These are phyloP conservation scores for Bruchidius siliquastri DNA, from an alignment of 2,888 invertebrate species.

Conservation along the genomic window DNA sequence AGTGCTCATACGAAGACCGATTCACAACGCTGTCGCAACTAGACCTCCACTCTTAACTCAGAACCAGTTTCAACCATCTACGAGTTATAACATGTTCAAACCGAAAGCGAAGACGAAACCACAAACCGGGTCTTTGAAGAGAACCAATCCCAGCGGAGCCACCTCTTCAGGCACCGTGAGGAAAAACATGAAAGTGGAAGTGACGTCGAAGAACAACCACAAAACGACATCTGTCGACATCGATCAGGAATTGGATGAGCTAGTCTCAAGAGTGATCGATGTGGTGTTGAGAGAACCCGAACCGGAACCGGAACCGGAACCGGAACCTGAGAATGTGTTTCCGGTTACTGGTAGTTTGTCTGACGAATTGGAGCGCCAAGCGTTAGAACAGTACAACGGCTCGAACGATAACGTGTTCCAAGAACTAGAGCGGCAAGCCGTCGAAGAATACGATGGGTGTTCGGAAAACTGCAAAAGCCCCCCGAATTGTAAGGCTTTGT, in stretches of 20 bases:
- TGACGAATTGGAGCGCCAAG: constrained; percentile 57
- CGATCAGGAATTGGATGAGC: constrained; percentile 21
- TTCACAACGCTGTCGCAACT: neutral
- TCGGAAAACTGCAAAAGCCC: constrained; percentile 36
- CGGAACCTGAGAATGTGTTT: constrained; percentile 21
- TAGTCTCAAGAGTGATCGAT: constrained; percentile 26
- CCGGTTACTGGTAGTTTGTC: constrained; percentile 33
- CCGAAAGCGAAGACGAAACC: neutral
- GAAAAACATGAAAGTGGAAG: neutral
- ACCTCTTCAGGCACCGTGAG: neutral
- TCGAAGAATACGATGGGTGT: constrained; percentile 56
- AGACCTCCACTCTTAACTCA: neutral
- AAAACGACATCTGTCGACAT: neutral
- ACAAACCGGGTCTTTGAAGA: neutral
- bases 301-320: constrained; percentile 20
- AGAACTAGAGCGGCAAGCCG: constrained; percentile 62
- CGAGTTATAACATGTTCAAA: neutral
- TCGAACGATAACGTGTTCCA: constrained; percentile 56
- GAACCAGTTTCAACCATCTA: neutral
- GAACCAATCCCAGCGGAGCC: neutral
- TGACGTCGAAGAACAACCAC: neutral
- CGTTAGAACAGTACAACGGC: constrained; percentile 55
- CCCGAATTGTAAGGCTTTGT: constrained; percentile 25
- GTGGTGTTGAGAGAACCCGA: constrained; percentile 28
- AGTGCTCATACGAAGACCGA: neutral